phyloP scores from a whole-genome alignment of 2,113 vertebrate species.

The Macrotus californicus region DNA sequence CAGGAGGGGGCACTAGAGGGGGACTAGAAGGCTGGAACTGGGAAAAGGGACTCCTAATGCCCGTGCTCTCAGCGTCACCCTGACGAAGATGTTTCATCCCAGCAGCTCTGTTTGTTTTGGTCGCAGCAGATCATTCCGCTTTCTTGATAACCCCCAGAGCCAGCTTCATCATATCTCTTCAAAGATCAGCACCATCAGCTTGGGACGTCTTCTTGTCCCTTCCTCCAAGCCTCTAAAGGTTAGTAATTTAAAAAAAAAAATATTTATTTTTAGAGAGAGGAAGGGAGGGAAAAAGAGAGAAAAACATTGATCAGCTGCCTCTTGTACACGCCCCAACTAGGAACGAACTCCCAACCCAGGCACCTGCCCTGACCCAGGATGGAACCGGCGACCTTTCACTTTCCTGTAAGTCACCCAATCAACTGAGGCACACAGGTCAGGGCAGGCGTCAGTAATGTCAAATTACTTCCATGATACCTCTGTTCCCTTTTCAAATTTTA shows the following conservation, averaged over 20 bases:
- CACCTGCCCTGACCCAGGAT: too few species aligned
- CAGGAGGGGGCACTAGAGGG: not conserved
- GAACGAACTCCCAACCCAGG: too few species aligned
- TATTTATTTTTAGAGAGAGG: too few species aligned
- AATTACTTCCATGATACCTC: not conserved
- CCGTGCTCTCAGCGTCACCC: not conserved
- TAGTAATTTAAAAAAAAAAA: not conserved
- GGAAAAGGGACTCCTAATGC: not conserved
- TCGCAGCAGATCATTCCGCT: not conserved
- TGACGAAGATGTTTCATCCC: not conserved
- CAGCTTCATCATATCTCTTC: not conserved
- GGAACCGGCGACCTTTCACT: too few species aligned
- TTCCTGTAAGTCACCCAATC: too few species aligned
- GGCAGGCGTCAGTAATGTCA: not conserved
- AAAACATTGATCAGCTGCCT: too few species aligned
- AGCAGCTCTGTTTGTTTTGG: not conserved
- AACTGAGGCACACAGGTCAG: too few species aligned
- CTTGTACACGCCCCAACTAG: too few species aligned
- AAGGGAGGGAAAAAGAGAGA: too few species aligned
- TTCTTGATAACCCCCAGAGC: not conserved
- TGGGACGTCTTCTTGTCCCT: not conserved
- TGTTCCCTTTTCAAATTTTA: not conserved
- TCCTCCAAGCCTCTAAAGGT: not conserved
- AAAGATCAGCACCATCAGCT: not conserved
- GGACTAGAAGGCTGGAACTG: not conserved